Evolutionary conservation across 2,113 vertebrate genomes (phyloP).

Genomic region (Python bivittatus): DNA sequence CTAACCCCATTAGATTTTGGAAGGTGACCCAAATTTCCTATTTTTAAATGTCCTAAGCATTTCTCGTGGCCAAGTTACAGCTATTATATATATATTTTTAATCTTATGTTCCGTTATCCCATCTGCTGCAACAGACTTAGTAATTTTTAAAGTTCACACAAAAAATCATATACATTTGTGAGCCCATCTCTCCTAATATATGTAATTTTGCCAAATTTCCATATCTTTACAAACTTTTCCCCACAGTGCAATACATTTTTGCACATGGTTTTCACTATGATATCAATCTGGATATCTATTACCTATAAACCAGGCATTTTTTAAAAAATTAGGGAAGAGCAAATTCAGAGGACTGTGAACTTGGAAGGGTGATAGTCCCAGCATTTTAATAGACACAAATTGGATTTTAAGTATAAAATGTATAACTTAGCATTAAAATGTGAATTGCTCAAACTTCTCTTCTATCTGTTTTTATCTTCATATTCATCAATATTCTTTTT

Average conservation of each 20-base stretch:
- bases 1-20: background rate
- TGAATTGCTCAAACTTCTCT: background rate
- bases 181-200: background rate
- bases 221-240: background rate
- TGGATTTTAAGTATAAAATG: background rate
- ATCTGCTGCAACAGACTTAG: background rate
- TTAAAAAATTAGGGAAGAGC: background rate
- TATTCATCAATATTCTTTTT: background rate
- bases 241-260: background rate
- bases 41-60: background rate
- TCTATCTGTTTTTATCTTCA: background rate
- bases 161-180: background rate
- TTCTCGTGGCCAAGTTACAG: background rate
- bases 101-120: background rate
- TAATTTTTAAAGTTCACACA: background rate
- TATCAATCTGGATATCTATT: background rate
- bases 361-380: background rate
- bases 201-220: background rate
- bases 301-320: background rate
- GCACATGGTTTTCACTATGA: background rate
- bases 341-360: background rate
- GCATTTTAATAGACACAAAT: background rate
- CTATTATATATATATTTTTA: background rate
- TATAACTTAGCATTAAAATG: background rate
- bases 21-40: background rate